phyloP scores from a whole-genome alignment of 2,888 invertebrate genomes.

The Lottia scabra region DNA sequence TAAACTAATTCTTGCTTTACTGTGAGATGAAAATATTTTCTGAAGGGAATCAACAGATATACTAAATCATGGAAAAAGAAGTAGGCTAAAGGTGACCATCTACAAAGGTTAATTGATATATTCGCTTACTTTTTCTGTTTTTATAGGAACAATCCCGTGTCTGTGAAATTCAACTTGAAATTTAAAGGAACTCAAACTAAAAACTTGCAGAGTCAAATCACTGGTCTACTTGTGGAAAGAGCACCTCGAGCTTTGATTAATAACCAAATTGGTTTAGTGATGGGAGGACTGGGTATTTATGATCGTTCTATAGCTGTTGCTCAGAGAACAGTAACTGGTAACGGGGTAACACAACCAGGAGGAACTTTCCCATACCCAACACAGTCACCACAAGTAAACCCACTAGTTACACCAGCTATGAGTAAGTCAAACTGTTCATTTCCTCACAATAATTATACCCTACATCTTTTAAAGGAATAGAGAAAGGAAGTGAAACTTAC shows the following conservation, averaged over 20 bases:
- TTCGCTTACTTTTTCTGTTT: background rate
- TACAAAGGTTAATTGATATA: too few relatives aligned
- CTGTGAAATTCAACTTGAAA: constrained; percentile 43
- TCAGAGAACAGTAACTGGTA: constrained; percentile 18
- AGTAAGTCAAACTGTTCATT: too few relatives aligned
- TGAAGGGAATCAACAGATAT: too few relatives aligned
- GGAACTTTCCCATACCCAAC: background rate
- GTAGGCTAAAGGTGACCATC: too few relatives aligned
- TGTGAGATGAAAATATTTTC: too few relatives aligned
- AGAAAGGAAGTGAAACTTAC: too few relatives aligned
- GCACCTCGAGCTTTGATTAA: constrained; percentile 16
- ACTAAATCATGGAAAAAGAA: too few relatives aligned
- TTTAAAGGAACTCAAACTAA: constrained; percentile 42
- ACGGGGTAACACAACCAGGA: background rate
- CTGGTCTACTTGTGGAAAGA: constrained; percentile 28
- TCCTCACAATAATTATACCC: too few relatives aligned
- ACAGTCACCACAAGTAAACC: background rate
- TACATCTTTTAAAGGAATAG: too few relatives aligned
- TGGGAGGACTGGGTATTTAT: constrained; percentile 31
- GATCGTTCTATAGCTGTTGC: constrained; percentile 27
- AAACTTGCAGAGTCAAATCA: constrained; percentile 19
- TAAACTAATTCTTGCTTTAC: too few relatives aligned
- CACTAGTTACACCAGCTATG: background rate
- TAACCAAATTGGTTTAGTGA: constrained; percentile 14
- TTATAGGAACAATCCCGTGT: constrained; percentile 42